These are phyloP conservation scores for Pandemis heparana DNA, from an alignment of 2,888 invertebrate species.

Conservation along the genomic window DNA sequence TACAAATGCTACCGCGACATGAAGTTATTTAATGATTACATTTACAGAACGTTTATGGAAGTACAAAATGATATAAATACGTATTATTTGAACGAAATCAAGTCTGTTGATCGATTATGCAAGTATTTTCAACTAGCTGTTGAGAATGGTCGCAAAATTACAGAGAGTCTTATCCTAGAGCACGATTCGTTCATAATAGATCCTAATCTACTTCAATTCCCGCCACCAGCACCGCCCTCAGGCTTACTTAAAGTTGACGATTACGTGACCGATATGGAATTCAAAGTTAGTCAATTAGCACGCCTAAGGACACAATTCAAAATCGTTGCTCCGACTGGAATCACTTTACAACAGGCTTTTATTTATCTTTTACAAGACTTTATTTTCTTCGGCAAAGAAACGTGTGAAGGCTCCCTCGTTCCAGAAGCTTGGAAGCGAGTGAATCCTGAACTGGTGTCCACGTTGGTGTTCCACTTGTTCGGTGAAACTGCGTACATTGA, in stretches of 20 bases:
- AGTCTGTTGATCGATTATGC: constrained; percentile 80
- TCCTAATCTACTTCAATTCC: constrained; percentile 73
- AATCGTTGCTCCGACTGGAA: constrained; percentile 75
- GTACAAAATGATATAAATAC: constrained; percentile 76
- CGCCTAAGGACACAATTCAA: constrained; percentile 70
- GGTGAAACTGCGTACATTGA: constrained; percentile 85
- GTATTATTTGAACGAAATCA: constrained; percentile 75
- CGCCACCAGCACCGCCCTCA: constrained; percentile 50
- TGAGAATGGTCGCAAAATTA: constrained; percentile 77
- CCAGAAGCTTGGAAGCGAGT: constrained; percentile 74
- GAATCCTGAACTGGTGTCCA: constrained; percentile 73
- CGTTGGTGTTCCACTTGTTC: constrained; percentile 78
- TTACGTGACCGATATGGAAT: constrained; percentile 59
- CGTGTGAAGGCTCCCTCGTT: constrained; percentile 67
- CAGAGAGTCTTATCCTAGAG: constrained; percentile 78
- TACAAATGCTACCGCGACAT: constrained; percentile 74
- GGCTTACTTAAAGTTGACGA: constrained; percentile 55
- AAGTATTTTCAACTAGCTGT: constrained; percentile 82
- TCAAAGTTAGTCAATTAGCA: constrained; percentile 71
- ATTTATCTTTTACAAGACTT: constrained; percentile 84
- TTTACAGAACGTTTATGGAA: constrained; percentile 74
- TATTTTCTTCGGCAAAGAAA: constrained; percentile 76
- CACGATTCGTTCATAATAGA: constrained; percentile 81
- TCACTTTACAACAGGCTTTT: constrained; percentile 76
- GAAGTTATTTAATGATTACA: constrained; percentile 74